Conservation (phyloP, 2,797 vertebrate genomes). For the Sorex maritimensis region DNA sequence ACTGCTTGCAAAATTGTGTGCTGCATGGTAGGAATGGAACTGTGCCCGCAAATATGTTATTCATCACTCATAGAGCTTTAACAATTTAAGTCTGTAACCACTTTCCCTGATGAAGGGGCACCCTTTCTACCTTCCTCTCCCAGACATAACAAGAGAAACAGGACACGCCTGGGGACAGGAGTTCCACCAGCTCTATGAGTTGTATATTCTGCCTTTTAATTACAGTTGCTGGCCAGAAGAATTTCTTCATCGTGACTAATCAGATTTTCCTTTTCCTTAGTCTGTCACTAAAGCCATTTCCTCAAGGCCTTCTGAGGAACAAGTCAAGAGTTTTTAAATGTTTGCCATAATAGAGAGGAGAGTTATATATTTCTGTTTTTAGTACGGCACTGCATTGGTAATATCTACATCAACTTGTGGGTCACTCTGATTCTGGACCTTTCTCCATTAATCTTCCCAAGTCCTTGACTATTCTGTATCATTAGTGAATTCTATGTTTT, state of each 20-base stretch:
- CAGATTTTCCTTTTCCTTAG: constrained; percentile 15
- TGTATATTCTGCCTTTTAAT: constrained; percentile 32
- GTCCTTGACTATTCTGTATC: not conserved
- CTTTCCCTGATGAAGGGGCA: constrained; percentile 25
- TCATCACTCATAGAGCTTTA: not conserved
- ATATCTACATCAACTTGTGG: not conserved
- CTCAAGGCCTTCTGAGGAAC: constrained; percentile 21
- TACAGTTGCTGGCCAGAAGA: constrained; percentile 21
- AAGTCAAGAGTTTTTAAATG: not conserved
- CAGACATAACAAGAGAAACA: constrained; percentile 13
- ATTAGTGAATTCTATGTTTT: not conserved
- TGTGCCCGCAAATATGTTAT: not conserved
- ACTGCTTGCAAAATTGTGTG: constrained; percentile 26
- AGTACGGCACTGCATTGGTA: not conserved
- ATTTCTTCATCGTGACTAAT: constrained; percentile 9
- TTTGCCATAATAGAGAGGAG: not conserved
- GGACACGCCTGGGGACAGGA: not conserved
- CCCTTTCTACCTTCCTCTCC: constrained; percentile 33
- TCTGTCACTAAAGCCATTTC: constrained; percentile 33
- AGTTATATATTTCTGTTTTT: not conserved
- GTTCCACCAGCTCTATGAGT: not conserved
- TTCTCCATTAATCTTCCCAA: constrained; percentile 21
- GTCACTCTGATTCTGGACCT: not conserved
- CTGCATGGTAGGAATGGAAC: not conserved
- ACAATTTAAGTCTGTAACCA: not conserved